Evolutionary conservation across 2,797 vertebrate species (phyloP).

Genomic region (Myripristis jacobus): DNA sequence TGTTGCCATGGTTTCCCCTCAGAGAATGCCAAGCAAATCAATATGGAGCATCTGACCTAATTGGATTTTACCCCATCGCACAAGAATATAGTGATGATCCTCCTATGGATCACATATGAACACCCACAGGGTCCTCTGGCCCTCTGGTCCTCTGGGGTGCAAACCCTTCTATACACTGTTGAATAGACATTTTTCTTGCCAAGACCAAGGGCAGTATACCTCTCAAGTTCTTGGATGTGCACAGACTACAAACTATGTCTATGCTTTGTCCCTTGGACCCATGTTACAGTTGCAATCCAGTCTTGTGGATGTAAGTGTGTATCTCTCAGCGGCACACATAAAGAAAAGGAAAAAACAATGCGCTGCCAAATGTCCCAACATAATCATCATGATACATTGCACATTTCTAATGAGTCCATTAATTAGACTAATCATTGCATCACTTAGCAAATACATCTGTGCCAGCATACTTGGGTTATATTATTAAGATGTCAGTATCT

Average conservation of each 20-base stretch:
- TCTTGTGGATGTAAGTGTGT: neutral
- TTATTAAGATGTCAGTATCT: too few species aligned
- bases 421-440: neutral
- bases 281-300: neutral
- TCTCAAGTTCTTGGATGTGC: slow-evolving; percentile 36
- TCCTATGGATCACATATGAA: slow-evolving; percentile 6
- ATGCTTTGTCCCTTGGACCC: slow-evolving; percentile 8
- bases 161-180: slow-evolving; percentile 1
- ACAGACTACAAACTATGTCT: slow-evolving; percentile 9
- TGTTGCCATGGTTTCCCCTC: slow-evolving; percentile 84
- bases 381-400: slow-evolving; percentile 27
- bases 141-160: slow-evolving; percentile 4
- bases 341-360: neutral
- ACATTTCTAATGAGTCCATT: slow-evolving; percentile 20
- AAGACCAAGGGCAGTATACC: slow-evolving; percentile 27
- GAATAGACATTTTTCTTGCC: slow-evolving; percentile 9
- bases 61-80: slow-evolving; percentile 70
- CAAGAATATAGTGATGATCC: slow-evolving; percentile 50
- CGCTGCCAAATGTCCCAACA: neutral
- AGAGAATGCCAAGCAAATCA: slow-evolving; percentile 70
- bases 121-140: neutral
- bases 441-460: too few species aligned
- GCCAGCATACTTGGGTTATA: too few species aligned
- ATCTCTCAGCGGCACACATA: neutral
- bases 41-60: slow-evolving; percentile 75